These are phyloP conservation scores for Ctenopoma multispine DNA, from an alignment of 2,797 vertebrate genomes.

Conservation along the genomic window DNA sequence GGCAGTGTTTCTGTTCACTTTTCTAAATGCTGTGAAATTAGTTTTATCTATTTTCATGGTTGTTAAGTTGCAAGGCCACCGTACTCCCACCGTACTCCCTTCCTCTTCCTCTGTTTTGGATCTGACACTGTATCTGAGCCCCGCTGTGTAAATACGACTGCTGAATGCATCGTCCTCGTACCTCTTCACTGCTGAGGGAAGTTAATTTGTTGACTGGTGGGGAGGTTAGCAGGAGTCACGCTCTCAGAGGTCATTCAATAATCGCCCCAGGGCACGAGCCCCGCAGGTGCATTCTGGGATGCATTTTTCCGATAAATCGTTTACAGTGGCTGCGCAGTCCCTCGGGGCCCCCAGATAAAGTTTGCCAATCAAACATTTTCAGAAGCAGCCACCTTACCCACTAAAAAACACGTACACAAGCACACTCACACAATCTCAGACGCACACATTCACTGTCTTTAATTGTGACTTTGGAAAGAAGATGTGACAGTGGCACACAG, in stretches of 20 bases:
- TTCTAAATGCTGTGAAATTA: too few species aligned
- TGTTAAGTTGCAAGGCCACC: background rate
- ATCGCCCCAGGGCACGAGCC: conserved; percentile 78
- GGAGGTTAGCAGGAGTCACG: conserved; percentile 77
- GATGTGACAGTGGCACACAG: conserved; percentile 70
- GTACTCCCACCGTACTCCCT: too few species aligned
- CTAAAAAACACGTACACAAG: conserved; percentile 10
- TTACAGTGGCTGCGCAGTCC: conserved; percentile 80
- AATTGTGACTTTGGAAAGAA: conserved; percentile 83
- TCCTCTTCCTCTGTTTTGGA: conserved; percentile 36
- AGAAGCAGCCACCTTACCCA: conserved; percentile 56
- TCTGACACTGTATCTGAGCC: conserved; percentile 50
- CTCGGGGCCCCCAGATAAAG: conserved; percentile 82
- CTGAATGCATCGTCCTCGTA: conserved; percentile 40
- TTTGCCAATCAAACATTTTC: conserved; percentile 83
- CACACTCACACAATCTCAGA: background rate
- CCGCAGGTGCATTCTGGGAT: conserved; percentile 83
- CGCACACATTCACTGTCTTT: conserved; percentile 59
- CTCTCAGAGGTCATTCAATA: conserved; percentile 87
- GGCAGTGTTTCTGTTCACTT: too few species aligned
- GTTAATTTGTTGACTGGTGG: conserved; percentile 76
- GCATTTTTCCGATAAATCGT: conserved; percentile 86
- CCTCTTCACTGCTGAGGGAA: conserved; percentile 65
- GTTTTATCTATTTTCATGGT: too few species aligned
- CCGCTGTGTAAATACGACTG: conserved; percentile 43